Percentiles rank a stretch among this genome's conserved stretches.
phyloP scores from a whole-genome alignment of 2,113 vertebrate genomes.

The Caretta caretta region DNA sequence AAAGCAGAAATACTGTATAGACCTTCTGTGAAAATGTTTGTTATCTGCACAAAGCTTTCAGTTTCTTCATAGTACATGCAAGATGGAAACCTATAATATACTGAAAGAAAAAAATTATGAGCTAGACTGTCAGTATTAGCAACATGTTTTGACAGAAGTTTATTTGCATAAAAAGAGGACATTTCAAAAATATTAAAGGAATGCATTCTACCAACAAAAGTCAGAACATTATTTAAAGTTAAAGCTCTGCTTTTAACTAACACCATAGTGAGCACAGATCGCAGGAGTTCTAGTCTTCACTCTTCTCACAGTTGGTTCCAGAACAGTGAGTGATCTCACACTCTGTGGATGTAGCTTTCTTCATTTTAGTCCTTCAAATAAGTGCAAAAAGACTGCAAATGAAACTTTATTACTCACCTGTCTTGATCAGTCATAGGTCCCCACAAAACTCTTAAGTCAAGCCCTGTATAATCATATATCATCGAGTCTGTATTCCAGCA shows the following conservation, averaged over 20 bases:
- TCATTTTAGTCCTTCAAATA: background rate
- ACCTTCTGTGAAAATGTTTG: constrained; percentile 56
- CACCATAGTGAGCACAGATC: background rate
- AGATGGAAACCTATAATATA: background rate
- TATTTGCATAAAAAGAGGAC: background rate
- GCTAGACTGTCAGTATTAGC: constrained; percentile 16
- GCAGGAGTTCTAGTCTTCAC: background rate
- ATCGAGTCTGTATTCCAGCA: background rate
- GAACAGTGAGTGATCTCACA: background rate
- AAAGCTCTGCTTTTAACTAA: background rate
- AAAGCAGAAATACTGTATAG: constrained; percentile 57
- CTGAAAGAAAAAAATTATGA: constrained; percentile 26
- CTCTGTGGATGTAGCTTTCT: background rate
- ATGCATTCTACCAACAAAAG: background rate
- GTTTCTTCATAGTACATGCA: constrained; percentile 36
- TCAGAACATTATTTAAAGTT: background rate
- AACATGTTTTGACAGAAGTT: constrained; percentile 2
- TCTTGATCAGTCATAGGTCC: background rate
- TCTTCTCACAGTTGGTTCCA: background rate
- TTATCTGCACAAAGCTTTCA: constrained; percentile 50
- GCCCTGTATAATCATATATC: background rate
- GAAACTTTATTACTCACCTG: background rate
- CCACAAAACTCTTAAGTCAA: background rate
- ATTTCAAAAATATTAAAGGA: background rate
- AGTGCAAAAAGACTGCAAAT: background rate